Percentiles rank a stretch among this genome's conserved stretches.
Evolutionary conservation across 2,888 invertebrate genomes (phyloP).

Genomic region (Ormyrus nitidulus): DNA sequence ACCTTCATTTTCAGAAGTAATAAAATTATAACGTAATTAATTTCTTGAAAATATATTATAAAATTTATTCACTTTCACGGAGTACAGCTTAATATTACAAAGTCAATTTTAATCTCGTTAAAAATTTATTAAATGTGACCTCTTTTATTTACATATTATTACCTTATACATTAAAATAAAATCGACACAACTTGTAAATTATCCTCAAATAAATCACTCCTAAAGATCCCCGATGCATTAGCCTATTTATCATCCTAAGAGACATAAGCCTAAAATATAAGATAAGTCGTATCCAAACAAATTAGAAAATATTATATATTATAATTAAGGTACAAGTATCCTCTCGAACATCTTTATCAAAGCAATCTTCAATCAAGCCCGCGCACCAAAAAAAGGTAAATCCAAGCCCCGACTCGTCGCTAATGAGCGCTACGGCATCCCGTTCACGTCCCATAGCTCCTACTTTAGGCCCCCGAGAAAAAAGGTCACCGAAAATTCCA

Average conservation of each 20-base stretch:
- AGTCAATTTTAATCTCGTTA: too few relatives aligned
- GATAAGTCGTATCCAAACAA: conserved; percentile 14
- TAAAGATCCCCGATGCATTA: conserved; percentile 6
- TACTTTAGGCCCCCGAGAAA: background rate
- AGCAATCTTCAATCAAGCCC: conserved; percentile 25
- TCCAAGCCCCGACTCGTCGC: background rate
- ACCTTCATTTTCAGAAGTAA: too few relatives aligned
- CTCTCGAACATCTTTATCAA: too few relatives aligned
- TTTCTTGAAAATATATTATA: too few relatives aligned
- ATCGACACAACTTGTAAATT: conserved; percentile 11
- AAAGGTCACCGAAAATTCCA: conserved; percentile 27
- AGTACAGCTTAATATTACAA: too few relatives aligned
- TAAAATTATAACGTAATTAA: too few relatives aligned
- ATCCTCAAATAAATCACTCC: conserved; percentile 14
- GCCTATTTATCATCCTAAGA: conserved; percentile 12
- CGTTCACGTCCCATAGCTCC: conserved; percentile 16
- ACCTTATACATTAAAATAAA: background rate
- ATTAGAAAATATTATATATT: background rate
- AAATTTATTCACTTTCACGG: too few relatives aligned
- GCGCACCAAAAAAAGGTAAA: background rate
- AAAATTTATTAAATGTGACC: too few relatives aligned
- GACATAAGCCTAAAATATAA: background rate
- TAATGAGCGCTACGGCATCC: background rate
- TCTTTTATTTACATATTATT: too few relatives aligned
- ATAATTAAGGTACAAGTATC: too few relatives aligned